A percentile compares a stretch with the other conserved stretches of the same genome.
phyloP scores from a whole-genome alignment of 2,113 vertebrate species.

The Procapra przewalskii region DNA sequence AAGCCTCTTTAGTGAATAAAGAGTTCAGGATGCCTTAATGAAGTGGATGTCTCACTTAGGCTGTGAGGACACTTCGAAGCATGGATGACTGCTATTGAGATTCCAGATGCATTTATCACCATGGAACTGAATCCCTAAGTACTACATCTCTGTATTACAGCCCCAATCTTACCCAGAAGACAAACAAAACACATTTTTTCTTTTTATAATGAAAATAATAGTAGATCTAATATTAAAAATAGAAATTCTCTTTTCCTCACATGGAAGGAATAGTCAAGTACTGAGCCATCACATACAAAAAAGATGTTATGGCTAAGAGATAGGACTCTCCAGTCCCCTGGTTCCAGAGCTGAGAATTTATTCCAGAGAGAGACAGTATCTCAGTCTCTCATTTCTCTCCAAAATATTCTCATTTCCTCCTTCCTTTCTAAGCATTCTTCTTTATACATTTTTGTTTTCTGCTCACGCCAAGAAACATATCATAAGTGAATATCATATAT shows the following conservation, averaged over 20 bases:
- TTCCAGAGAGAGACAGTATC: background rate
- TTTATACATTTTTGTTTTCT: background rate
- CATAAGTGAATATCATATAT: background rate
- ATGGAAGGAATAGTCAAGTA: background rate
- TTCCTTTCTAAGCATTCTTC: background rate
- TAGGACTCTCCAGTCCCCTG: background rate
- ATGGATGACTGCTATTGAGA: background rate
- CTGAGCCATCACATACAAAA: background rate
- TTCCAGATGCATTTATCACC: background rate
- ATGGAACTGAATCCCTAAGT: background rate
- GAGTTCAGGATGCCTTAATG: slow-evolving; percentile 22
- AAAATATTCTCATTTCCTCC: background rate
- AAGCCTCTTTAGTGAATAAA: slow-evolving; percentile 32
- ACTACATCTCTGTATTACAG: background rate
- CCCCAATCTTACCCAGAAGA: background rate
- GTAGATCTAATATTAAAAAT: background rate
- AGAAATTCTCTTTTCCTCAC: background rate
- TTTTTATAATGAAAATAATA: background rate
- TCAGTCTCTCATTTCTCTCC: background rate
- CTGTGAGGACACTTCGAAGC: background rate
- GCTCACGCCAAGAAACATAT: background rate
- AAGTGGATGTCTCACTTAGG: slow-evolving; percentile 17
- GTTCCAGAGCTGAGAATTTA: background rate
- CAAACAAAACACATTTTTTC: background rate
- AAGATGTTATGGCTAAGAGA: background rate